Evolutionary conservation across 2,797 vertebrate genomes (phyloP), one percentile per base, ranked within the genome.

Genomic region (Hoplostethus atlanticus): DNA sequence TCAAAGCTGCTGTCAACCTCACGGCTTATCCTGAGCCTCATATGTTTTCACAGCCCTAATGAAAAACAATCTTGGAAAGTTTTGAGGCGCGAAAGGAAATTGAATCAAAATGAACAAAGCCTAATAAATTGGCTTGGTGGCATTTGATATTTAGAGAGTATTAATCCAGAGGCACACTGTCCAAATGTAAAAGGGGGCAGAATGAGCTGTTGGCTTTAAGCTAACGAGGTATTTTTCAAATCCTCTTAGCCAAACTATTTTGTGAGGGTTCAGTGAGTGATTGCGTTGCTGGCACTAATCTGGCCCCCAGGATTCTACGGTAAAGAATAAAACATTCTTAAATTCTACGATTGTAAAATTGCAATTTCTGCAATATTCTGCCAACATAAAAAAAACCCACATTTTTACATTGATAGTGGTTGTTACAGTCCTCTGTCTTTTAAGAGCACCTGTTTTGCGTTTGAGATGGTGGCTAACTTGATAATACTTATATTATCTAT

Each of bases 211-310:
- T 91, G 87, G 87, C 88, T 88, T 91, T 84, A 87, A 90, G 87
- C 84, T 92, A 92, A 93, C 92, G 85, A 91, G 85, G 90, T 90
- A 91, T 90, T 92, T 90, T 81, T 79, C 77, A 93, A 92, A 92
- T 91, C 91, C 90, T 90, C 92, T 93, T 90, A 92, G 81, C 77
- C 75, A 84, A 90, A 92, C 83, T 89, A 79, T 91, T 91, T 91
- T 91, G 89, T 86, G 71, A 86, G 79, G 90, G 87, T 90, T 91
- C 86, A 90, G 80, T 84, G 84, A 88, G 77, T 72, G 71, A 51
- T 76, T 85, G 78, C 63, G 68, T 86, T 60, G 59, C 83, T 79
- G 84, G 80, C 76, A 80, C 86, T 89, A 86, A 90, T 28, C 28
- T 28, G 28, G 1, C 28, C 2, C 28, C 28, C 28, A 28, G 28